These are phyloP conservation scores for Tetragonisca angustula DNA, from an alignment of 2,888 invertebrate species.

Conservation along the genomic window DNA sequence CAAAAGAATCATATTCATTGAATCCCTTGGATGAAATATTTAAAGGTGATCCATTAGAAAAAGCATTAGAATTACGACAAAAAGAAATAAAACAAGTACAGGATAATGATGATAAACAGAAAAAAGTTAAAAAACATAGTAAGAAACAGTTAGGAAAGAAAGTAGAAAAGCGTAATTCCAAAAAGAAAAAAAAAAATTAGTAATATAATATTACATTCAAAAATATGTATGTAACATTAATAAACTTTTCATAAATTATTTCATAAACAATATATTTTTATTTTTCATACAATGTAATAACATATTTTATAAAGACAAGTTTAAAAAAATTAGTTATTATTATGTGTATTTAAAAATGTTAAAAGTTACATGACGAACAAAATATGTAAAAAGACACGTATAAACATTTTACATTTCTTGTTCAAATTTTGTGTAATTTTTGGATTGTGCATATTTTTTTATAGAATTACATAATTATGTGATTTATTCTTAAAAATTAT, in stretches of 20 bases:
- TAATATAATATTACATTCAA: slow-evolving; percentile 2
- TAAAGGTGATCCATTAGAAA: slow-evolving; percentile 87
- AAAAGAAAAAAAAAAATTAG: slow-evolving; percentile 78
- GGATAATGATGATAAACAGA: slow-evolving; percentile 1
- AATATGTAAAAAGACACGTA: background rate
- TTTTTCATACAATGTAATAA: slow-evolving; percentile 20
- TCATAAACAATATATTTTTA: slow-evolving; percentile 37
- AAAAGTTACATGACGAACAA: background rate
- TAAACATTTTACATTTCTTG: background rate
- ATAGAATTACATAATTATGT: slow-evolving; percentile 16
- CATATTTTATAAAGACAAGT: background rate
- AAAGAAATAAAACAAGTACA: slow-evolving; percentile 52
- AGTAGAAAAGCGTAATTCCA: slow-evolving; percentile 44
- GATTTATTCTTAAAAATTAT: background rate
- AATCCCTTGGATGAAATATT: slow-evolving; percentile 91
- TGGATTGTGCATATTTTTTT: slow-evolving; percentile 5
- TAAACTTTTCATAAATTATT: slow-evolving; percentile 24
- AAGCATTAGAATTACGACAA: slow-evolving; percentile 85
- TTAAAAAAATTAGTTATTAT: background rate
- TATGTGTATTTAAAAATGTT: slow-evolving; percentile 22
- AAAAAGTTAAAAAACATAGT: slow-evolving; percentile 25
- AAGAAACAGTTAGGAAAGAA: slow-evolving; percentile 59
- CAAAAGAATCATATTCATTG: slow-evolving; percentile 89
- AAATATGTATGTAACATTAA: slow-evolving; percentile 14
- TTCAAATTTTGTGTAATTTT: slow-evolving; percentile 13